phyloP scores from a whole-genome alignment of 2,888 invertebrate species.

The Nephrotoma guestfalica region DNA sequence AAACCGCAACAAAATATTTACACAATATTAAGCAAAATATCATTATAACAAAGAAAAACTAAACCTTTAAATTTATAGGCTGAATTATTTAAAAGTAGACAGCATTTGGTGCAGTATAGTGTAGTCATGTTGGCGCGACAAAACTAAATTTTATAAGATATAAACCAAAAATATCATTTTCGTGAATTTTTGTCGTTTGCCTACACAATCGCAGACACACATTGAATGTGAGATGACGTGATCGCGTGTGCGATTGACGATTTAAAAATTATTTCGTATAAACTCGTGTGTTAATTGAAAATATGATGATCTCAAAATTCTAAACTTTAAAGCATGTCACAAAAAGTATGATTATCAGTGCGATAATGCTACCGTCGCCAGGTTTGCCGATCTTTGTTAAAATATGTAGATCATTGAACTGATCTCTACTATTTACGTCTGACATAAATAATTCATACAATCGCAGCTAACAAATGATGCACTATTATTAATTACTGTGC shows the following conservation, averaged over 20 bases:
- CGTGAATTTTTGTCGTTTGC: background rate
- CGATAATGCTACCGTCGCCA: background rate
- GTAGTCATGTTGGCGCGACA: background rate
- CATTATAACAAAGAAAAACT: background rate
- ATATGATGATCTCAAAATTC: background rate
- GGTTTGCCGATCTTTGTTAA: background rate
- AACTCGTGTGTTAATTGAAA: background rate
- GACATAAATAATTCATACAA: background rate
- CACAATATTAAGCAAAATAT: background rate
- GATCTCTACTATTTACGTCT: background rate
- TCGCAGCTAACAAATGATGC: background rate
- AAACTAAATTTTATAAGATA: background rate
- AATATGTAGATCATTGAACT: background rate
- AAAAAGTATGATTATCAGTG: background rate
- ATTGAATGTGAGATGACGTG: background rate
- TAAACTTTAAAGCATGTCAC: background rate
- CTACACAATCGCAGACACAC: background rate
- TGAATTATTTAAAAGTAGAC: background rate
- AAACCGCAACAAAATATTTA: background rate
- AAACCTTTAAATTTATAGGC: background rate
- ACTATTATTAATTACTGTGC: background rate
- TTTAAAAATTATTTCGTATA: background rate
- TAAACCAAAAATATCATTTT: background rate
- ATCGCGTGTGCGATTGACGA: background rate
- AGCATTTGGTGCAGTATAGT: background rate